Evolutionary conservation across 2,113 vertebrate genomes (phyloP), one percentile per base, ranked within the genome.

Genomic region (Mustelus asterias): DNA sequence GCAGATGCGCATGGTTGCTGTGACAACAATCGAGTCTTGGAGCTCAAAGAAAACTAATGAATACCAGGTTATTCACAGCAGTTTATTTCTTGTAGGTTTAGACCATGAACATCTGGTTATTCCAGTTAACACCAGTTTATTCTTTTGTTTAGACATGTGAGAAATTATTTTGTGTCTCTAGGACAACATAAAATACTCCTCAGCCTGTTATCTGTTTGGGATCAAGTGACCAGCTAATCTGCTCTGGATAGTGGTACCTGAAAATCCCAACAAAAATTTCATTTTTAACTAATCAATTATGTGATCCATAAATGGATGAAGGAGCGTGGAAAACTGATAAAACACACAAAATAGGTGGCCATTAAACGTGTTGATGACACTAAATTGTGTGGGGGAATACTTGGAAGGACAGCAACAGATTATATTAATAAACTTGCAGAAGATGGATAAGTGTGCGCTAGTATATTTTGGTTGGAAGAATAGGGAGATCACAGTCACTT

Each of bases 81-180:
- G 93, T 94, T 94, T 94, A n/a, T 37, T 67, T 94, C 65, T 41
- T 94, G 18, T 70, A 24, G 29, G 67, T 26, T 70, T 37, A 41
- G 93, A 48, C 69, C 37, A 44, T 37, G 24, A 94, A 94, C 93
- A 94, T 94, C 93, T 94, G 93, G 65, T 94, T 54, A 54, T 54
- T 54, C 37, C 93, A 94, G 70, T 70, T 94, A 94, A 94, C 93
- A 70, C 93, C n/a, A 94, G 20, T 69, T 94, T 69, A 94, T 70
- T 37, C 65, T 94, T 33, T 94, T 70, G 93, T 44, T 94, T 94
- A 70, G 93, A 44, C 93, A 70, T 70, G 37, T 70, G 37, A 94
- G 93, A 44, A 69, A 11, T 70, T 94, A 70, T 63, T 63, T 92
- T 63, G 13, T 63, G 54, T 33, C 58, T 60, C 58, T 33, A 63